Evolutionary conservation across 2,888 invertebrate species (phyloP).

Genomic region (Agrilus cyanescens): DNA sequence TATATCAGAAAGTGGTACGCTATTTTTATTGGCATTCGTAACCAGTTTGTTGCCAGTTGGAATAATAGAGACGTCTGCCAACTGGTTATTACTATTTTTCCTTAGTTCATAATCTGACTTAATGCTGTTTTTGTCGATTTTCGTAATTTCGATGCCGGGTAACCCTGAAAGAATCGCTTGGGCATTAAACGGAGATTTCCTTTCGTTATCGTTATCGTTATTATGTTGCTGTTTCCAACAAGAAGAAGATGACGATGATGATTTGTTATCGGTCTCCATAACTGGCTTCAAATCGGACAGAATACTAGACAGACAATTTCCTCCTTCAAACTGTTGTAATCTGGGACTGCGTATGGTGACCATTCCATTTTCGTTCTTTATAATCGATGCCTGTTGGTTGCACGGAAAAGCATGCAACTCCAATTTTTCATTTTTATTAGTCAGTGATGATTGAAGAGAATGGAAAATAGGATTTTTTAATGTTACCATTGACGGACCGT

Average conservation of each 20-base stretch:
- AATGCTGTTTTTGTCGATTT: conserved; percentile 28
- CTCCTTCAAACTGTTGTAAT: conserved; percentile 19
- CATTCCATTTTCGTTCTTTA: conserved; percentile 66
- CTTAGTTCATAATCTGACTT: conserved; percentile 22
- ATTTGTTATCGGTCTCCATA: conserved; percentile 19
- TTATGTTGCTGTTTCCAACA: conserved; percentile 6
- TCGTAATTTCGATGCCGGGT: conserved; percentile 35
- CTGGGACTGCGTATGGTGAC: conserved; percentile 69
- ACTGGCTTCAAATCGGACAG: conserved; percentile 25
- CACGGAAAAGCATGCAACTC: conserved; percentile 21
- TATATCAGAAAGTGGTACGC: conserved; percentile 18
- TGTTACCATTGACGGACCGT: conserved; percentile 56
- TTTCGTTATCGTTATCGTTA: background rate
- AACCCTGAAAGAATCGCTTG: conserved; percentile 34
- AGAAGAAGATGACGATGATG: conserved; percentile 10
- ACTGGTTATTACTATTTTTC: conserved; percentile 25
- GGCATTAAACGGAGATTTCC: conserved; percentile 25
- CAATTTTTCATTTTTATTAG: conserved; percentile 27
- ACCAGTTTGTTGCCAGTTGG: conserved; percentile 21
- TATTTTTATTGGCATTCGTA: no score
- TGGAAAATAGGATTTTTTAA: conserved; percentile 70
- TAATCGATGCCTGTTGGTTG: conserved; percentile 51
- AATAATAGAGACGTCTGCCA: conserved; percentile 34
- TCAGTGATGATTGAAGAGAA: conserved; percentile 36
- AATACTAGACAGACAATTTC: conserved; percentile 20